A percentile compares a stretch with the other conserved stretches of the same genome.
Evolutionary conservation across 2,797 vertebrate species (phyloP).

Genomic region (Malacoraja senta): DNA sequence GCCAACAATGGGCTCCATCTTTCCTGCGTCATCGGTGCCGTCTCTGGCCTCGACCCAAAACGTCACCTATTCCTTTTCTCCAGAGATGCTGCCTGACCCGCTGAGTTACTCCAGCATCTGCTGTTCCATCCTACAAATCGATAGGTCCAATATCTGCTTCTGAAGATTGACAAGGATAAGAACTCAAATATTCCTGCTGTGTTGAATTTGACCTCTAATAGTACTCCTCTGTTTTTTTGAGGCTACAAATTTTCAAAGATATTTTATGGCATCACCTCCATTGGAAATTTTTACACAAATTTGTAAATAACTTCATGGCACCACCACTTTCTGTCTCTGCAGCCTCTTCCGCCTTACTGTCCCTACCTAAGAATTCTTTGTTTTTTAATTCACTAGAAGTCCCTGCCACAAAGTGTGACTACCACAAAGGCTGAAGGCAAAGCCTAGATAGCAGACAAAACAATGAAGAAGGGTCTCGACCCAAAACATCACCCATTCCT

Average conservation of each 20-base stretch:
- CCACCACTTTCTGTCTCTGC: neutral
- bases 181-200: neutral
- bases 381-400: neutral
- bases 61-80: too few relatives aligned
- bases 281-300: neutral
- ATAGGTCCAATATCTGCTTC: neutral
- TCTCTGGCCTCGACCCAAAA: too few relatives aligned
- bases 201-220: neutral
- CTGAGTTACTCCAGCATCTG: too few relatives aligned
- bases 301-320: neutral
- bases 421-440: neutral
- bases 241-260: neutral
- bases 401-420: neutral
- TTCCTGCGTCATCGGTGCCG: too few relatives aligned
- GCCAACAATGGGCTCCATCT: too few relatives aligned
- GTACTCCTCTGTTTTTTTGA: neutral
- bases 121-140: too few relatives aligned
- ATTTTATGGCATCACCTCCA: neutral
- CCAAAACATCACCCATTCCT: too few relatives aligned
- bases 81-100: too few relatives aligned
- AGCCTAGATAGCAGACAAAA: neutral
- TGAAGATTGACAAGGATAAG: neutral
- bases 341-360: neutral
- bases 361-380: neutral
- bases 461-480: neutral